These are phyloP conservation scores for Melanotaenia trifasciata DNA, from an alignment of 2,797 vertebrate genomes.

Conservation along the genomic window DNA sequence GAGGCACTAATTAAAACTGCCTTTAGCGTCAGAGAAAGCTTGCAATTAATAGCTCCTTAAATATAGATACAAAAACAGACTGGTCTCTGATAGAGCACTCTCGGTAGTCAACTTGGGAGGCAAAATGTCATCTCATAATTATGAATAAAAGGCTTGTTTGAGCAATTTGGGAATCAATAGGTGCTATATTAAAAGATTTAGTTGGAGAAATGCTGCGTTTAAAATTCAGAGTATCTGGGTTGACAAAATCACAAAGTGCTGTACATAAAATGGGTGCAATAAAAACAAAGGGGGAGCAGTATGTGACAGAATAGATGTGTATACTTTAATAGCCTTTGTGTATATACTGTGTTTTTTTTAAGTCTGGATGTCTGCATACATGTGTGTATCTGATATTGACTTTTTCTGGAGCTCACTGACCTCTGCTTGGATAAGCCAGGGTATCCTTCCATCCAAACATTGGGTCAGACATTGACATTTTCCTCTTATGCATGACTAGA, in stretches of 20 bases:
- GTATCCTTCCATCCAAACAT: constrained; percentile 56
- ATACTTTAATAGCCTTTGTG: constrained; percentile 6
- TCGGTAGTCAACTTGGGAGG: constrained; percentile 2
- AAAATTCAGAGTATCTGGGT: not conserved
- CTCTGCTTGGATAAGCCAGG: constrained; percentile 55
- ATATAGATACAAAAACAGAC: constrained; percentile 23
- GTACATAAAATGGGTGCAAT: no score
- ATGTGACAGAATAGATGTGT: not conserved
- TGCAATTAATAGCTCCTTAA: constrained; percentile 49
- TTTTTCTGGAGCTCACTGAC: constrained; percentile 65
- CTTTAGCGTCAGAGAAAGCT: constrained; percentile 45
- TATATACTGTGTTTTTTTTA: constrained; percentile 43
- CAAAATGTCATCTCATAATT: constrained; percentile 43
- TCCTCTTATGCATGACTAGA: constrained; percentile 40
- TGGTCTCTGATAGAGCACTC: constrained; percentile 28
- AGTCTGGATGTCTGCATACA: constrained; percentile 56
- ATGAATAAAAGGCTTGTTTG: constrained; percentile 8
- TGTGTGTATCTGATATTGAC: constrained; percentile 63
- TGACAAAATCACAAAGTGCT: not conserved
- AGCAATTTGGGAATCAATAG: constrained; percentile 10
- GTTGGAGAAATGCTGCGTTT: not conserved
- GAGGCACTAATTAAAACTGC: constrained; percentile 57
- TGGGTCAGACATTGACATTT: constrained; percentile 71
- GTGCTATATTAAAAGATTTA: not conserved
- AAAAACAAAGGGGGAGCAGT: not conserved